These are phyloP conservation scores for Endotricha flammealis DNA, from an alignment of 2,888 invertebrate genomes.

Conservation along the genomic window DNA sequence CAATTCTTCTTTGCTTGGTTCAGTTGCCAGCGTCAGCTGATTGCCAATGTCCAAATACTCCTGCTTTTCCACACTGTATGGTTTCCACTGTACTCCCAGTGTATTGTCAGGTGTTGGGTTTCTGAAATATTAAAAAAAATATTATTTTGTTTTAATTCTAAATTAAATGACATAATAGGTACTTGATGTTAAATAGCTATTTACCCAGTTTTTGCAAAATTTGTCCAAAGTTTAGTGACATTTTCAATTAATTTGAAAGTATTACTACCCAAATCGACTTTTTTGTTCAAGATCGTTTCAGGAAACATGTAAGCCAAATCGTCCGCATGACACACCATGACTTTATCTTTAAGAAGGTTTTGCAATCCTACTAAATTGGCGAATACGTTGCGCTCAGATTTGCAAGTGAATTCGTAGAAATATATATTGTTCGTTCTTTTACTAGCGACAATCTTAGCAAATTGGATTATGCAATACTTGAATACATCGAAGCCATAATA, in stretches of 20 bases:
- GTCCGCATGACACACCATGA: constrained; percentile 36
- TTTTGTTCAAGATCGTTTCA: constrained; percentile 21
- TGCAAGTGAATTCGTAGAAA: constrained; percentile 45
- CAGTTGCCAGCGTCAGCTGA: constrained; percentile 18
- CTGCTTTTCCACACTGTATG: constrained; percentile 31
- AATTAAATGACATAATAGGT: no score
- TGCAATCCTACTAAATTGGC: constrained; percentile 23
- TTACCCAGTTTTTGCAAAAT: constrained; percentile 59
- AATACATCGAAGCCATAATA: constrained; percentile 33
- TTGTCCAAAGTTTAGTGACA: constrained; percentile 50
- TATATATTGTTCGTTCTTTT: constrained; percentile 33
- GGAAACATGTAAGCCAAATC: constrained; percentile 47
- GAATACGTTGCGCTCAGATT: constrained; percentile 41
- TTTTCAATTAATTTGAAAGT: constrained; percentile 38
- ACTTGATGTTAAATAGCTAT: no score
- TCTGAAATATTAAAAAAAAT: constrained; percentile 21
- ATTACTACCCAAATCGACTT: constrained; percentile 24
- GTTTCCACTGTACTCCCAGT: constrained; percentile 34
- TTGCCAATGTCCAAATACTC: constrained; percentile 42
- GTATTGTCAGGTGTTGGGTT: constrained; percentile 43
- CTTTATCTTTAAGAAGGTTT: constrained; percentile 20
- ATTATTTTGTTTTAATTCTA: no score
- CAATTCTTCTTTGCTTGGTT: constrained; percentile 29
- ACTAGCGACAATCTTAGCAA: constrained; percentile 30
- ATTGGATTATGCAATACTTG: constrained; percentile 27